Evolutionary conservation across 2,888 invertebrate genomes (phyloP).

Genomic region (Eristalis pertinax): DNA sequence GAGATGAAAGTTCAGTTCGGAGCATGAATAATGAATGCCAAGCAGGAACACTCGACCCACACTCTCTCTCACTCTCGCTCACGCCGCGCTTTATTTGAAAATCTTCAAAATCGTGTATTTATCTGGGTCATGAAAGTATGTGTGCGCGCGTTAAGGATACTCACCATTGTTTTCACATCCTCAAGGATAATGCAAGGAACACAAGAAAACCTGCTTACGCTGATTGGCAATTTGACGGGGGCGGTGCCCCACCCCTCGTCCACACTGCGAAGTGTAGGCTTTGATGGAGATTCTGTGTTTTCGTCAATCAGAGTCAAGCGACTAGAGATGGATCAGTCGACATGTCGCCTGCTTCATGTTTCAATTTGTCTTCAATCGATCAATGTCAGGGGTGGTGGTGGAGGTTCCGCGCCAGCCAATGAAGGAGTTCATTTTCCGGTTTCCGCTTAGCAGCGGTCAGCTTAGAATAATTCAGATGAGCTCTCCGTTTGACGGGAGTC

Average conservation of each 20-base stretch:
- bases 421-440: neutral
- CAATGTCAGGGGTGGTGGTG: slow-evolving; percentile 25
- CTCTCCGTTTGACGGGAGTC: neutral
- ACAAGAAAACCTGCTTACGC: neutral
- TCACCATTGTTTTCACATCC: slow-evolving; percentile 5
- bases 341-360: slow-evolving; percentile 2
- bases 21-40: slow-evolving; percentile 34
- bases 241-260: neutral
- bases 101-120: slow-evolving; percentile 21
- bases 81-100: neutral
- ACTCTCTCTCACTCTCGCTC: neutral
- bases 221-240: slow-evolving; percentile 6
- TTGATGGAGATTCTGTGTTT: slow-evolving; percentile 46
- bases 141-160: neutral
- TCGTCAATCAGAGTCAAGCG: slow-evolving; percentile 14
- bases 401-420: neutral
- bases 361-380: slow-evolving; percentile 45
- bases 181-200: neutral
- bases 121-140: neutral
- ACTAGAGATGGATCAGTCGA: neutral
- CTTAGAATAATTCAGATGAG: neutral
- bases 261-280: neutral
- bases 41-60: neutral
- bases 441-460: neutral
- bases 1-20: slow-evolving; percentile 9